A percentile compares a stretch with the other conserved stretches of the same genome.
phyloP scores from a whole-genome alignment of 1,140 invertebrate genomes.

The Drosophila bocki region DNA sequence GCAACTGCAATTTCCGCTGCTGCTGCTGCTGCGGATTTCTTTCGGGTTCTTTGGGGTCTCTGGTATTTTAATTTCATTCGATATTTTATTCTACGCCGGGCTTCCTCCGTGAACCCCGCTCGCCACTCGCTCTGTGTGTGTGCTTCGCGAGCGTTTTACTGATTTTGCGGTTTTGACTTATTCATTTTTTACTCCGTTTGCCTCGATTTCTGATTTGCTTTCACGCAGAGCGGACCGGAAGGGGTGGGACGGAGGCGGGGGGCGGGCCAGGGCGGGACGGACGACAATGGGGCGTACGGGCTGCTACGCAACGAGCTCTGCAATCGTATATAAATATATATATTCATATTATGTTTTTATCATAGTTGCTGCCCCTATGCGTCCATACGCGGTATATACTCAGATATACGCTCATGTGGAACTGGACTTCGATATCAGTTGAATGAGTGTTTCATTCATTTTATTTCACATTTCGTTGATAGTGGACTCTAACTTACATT shows the following conservation, averaged over 20 bases:
- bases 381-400: not conserved
- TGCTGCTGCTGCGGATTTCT: slow-evolving; percentile 43
- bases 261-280: slow-evolving; percentile 30
- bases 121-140: slow-evolving; percentile 15
- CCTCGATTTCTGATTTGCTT: slow-evolving; percentile 50
- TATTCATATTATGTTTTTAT: slow-evolving; percentile 18
- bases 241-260: slow-evolving; percentile 14
- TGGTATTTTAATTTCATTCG: slow-evolving; percentile 75
- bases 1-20: slow-evolving; percentile 2
- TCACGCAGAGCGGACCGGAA: slow-evolving; percentile 35
- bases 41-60: slow-evolving; percentile 49
- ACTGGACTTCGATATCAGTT: slow-evolving; percentile 23
- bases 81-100: slow-evolving; percentile 38
- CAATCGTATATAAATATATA: slow-evolving; percentile 21
- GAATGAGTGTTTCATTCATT: not conserved
- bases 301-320: slow-evolving; percentile 37
- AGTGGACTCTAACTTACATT: slow-evolving; percentile 25
- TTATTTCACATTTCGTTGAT: not conserved
- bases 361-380: slow-evolving; percentile 3
- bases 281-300: slow-evolving; percentile 31
- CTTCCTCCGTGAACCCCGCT: slow-evolving; percentile 15
- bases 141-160: slow-evolving; percentile 41
- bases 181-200: slow-evolving; percentile 31
- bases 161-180: slow-evolving; percentile 29
- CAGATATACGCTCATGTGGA: not conserved